Percentiles rank a stretch among this genome's conserved stretches.
Conservation (phyloP, 2,888 invertebrate genomes). For the Eristalis tenax region DNA sequence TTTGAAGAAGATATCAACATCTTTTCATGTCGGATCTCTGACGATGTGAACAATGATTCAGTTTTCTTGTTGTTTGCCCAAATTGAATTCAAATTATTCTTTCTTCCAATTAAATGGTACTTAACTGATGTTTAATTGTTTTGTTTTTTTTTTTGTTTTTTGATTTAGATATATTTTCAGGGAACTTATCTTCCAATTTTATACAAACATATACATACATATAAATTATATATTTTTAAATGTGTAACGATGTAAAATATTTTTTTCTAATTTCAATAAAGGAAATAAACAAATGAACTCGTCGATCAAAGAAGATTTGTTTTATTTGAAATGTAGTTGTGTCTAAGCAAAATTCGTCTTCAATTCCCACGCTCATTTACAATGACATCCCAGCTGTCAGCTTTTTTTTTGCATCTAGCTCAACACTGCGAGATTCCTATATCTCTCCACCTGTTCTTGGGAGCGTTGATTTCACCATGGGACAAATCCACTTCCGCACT, state of each 20-base stretch:
- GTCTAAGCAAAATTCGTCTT: no score
- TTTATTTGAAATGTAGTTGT: not conserved
- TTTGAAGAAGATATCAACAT: not conserved
- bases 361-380: no score
- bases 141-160: conserved; percentile 20
- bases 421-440: no score
- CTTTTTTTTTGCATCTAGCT: no score
- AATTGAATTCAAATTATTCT: not conserved
- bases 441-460: no score
- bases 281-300: conserved; percentile 55
- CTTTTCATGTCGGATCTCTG: not conserved
- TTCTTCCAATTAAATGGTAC: conserved; percentile 40
- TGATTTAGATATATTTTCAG: conserved; percentile 59
- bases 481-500: no score
- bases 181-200: conserved; percentile 58
- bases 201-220: conserved; percentile 34
- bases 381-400: no score
- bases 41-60: not conserved
- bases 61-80: conserved; percentile 13
- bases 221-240: conserved; percentile 22
- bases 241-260: conserved; percentile 24
- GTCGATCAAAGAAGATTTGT: conserved; percentile 44
- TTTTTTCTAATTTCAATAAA: conserved; percentile 62
- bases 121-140: conserved; percentile 37
- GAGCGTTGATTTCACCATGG: no score